A percentile compares a stretch with the other conserved stretches of the same genome.
These are phyloP conservation scores for Cossypha dichroa DNA, from an alignment of 2,797 vertebrate species.

Conservation along the genomic window DNA sequence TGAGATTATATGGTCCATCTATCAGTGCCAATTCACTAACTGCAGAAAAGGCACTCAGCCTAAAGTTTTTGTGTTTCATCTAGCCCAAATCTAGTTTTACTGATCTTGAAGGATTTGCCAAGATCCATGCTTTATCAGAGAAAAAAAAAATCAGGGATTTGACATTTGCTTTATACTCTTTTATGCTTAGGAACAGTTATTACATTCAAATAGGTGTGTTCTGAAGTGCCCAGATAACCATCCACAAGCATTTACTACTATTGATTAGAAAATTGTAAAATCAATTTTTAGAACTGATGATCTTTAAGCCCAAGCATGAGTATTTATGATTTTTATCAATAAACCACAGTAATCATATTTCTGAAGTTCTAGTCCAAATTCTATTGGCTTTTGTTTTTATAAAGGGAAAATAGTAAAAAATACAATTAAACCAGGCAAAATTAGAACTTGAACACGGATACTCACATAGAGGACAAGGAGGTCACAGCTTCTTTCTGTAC, in stretches of 20 bases:
- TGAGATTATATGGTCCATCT: background rate
- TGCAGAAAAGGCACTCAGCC: background rate
- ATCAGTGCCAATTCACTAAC: background rate
- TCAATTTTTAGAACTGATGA: constrained; percentile 8
- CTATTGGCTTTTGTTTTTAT: background rate
- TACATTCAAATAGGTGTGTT: background rate
- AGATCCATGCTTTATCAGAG: background rate
- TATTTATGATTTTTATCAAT: constrained; percentile 22
- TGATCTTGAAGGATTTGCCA: background rate
- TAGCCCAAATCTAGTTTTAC: background rate
- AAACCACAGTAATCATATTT: constrained; percentile 31
- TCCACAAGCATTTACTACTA: background rate
- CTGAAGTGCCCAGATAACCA: background rate
- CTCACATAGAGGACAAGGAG: background rate
- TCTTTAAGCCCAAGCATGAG: background rate
- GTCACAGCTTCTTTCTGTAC: background rate
- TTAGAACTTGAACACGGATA: background rate
- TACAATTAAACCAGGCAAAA: background rate
- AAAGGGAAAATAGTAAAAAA: background rate
- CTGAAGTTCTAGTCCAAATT: background rate
- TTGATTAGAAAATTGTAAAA: constrained; percentile 52
- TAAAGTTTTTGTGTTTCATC: background rate
- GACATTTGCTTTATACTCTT: background rate
- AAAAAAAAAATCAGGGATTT: background rate
- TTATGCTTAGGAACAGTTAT: background rate